Evolutionary conservation across 2,888 invertebrate species (phyloP).

Genomic region (Pomacea canaliculata): DNA sequence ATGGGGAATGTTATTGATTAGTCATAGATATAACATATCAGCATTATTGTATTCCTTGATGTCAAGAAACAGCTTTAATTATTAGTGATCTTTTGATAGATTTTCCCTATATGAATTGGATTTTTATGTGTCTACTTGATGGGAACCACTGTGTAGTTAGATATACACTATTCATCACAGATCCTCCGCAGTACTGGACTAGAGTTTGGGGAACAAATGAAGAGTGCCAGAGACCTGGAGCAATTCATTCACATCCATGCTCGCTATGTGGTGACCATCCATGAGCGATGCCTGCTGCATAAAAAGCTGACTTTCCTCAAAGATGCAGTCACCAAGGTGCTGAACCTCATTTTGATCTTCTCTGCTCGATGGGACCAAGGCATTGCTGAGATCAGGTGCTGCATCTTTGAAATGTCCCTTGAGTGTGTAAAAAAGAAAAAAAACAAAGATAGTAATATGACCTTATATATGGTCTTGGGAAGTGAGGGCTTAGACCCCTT

Average conservation of each 20-base stretch:
- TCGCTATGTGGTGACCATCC: constrained; percentile 57
- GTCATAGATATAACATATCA: no score
- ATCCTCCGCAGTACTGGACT: constrained; percentile 65
- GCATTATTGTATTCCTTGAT: no score
- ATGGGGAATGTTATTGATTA: no score
- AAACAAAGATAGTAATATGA: no score
- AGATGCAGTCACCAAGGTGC: constrained; percentile 61
- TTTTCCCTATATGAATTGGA: neutral
- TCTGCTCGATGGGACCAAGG: constrained; percentile 62
- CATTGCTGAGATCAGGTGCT: constrained; percentile 55
- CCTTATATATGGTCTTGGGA: no score
- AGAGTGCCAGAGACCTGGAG: constrained; percentile 59
- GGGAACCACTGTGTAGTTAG: neutral
- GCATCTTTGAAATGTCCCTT: no score
- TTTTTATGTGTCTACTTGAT: neutral
- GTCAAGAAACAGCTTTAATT: no score
- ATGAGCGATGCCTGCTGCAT: constrained; percentile 66
- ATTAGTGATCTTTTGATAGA: no score
- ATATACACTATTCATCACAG: constrained; percentile 37
- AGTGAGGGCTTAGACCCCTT: no score
- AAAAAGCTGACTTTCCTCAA: constrained; percentile 56
- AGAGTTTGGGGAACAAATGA: constrained; percentile 61
- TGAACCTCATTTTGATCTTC: constrained; percentile 61
- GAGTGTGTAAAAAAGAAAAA: no score
- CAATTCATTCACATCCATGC: constrained; percentile 60